Percentiles rank a stretch among this genome's conserved stretches.
phyloP scores from a whole-genome alignment of 1,140 invertebrate genomes.

The Dolichoris vasculosae region DNA sequence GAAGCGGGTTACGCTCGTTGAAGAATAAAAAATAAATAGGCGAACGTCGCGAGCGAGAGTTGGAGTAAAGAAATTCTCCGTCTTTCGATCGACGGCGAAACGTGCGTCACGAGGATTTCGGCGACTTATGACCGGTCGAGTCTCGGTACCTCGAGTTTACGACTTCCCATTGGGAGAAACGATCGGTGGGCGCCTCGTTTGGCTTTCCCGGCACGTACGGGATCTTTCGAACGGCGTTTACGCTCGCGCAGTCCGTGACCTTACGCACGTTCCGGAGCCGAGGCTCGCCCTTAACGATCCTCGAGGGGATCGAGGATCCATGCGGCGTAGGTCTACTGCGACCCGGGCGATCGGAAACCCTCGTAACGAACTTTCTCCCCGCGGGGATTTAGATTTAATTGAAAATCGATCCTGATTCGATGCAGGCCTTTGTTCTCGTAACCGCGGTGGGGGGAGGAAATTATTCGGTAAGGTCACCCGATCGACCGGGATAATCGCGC shows the following conservation, averaged over 20 bases:
- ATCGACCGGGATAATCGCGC: not conserved
- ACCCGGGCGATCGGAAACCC: too few relatives aligned
- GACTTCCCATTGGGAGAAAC: not conserved
- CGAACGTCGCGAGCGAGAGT: not conserved
- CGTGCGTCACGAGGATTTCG: slow-evolving; percentile 23
- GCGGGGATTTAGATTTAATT: too few relatives aligned
- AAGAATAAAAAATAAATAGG: not conserved
- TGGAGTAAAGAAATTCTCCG: too few relatives aligned
- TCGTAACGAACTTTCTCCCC: too few relatives aligned
- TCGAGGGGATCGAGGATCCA: not conserved
- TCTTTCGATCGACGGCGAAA: not conserved
- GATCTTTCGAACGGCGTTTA: slow-evolving; percentile 6
- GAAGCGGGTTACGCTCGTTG: too few relatives aligned
- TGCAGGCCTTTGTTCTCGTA: too few relatives aligned
- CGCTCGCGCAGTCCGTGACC: slow-evolving; percentile 47
- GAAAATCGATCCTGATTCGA: too few relatives aligned
- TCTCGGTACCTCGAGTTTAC: slow-evolving; percentile 11
- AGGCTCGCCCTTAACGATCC: not conserved
- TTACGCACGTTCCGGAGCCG: not conserved
- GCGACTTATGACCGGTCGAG: not conserved
- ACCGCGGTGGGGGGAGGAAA: too few relatives aligned
- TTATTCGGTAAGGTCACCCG: not conserved
- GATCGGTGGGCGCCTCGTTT: not conserved
- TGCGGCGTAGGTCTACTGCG: too few relatives aligned
- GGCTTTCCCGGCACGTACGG: slow-evolving; percentile 47